phyloP scores from a whole-genome alignment of 2,797 vertebrate species.

The Chelon auratus region DNA sequence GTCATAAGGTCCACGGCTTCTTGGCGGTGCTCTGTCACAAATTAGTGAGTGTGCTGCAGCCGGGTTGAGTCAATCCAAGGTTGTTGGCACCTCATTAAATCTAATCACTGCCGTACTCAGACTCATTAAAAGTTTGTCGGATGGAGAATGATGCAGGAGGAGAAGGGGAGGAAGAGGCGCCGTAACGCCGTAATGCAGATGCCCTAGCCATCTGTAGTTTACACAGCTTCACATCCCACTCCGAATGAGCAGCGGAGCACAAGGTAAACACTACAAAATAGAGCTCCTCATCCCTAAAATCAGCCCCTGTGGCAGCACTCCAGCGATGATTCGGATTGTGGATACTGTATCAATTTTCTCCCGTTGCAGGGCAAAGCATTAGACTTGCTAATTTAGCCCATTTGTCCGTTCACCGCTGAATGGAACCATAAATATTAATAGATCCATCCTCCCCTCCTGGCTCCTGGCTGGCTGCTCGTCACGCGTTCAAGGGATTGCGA shows the following conservation, averaged over 20 bases:
- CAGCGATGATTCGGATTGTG: conserved; percentile 43
- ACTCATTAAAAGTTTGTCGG: conserved; percentile 72
- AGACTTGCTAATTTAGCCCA: conserved; percentile 79
- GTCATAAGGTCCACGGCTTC: conserved; percentile 23
- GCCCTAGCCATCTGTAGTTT: conserved; percentile 44
- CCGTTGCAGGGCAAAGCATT: conserved; percentile 65
- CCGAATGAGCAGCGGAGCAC: conserved; percentile 21
- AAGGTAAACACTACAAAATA: conserved; percentile 41
- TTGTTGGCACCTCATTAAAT: conserved; percentile 72
- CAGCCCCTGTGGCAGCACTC: conserved; percentile 49
- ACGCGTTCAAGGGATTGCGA: conserved; percentile 53
- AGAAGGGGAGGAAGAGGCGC: conserved; percentile 28
- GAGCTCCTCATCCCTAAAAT: conserved; percentile 36
- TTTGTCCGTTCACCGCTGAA: conserved; percentile 68
- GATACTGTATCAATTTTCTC: conserved; percentile 59
- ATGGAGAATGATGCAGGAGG: conserved; percentile 44
- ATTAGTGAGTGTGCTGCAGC: conserved; percentile 38
- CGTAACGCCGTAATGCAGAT: conserved; percentile 47
- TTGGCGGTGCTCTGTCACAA: conserved; percentile 35
- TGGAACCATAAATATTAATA: conserved; percentile 80
- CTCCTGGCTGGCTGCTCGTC: conserved; percentile 61
- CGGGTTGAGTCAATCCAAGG: conserved; percentile 64
- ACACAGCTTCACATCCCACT: conserved; percentile 32
- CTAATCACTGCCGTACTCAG: conserved; percentile 59
- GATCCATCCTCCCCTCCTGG: conserved; percentile 43